phyloP scores from a whole-genome alignment of 2,113 vertebrate species.

The Cololabis saira region DNA sequence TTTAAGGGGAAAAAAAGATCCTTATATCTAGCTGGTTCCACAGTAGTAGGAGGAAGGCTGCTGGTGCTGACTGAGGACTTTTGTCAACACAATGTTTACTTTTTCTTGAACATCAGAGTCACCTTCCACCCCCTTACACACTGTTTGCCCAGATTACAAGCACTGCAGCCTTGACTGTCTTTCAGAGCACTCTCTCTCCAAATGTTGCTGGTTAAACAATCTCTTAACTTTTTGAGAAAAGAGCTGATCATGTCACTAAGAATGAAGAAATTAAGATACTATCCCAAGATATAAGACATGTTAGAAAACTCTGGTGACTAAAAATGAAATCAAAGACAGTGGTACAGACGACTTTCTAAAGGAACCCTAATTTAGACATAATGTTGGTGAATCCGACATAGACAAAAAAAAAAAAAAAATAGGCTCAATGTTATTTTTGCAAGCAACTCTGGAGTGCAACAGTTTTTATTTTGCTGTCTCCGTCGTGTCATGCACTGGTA shows the following conservation, averaged over 20 bases:
- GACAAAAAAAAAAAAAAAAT: too few species aligned
- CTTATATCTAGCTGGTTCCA: not conserved
- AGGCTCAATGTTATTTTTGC: not conserved
- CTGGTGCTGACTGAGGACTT: not conserved
- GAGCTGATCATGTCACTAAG: not conserved
- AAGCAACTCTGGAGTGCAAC: too few species aligned
- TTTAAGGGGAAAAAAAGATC: too few species aligned
- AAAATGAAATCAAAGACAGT: too few species aligned
- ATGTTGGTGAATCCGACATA: too few species aligned
- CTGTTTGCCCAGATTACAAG: not conserved
- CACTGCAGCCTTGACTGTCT: not conserved
- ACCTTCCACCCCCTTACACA: too few species aligned
- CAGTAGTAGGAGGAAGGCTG: not conserved
- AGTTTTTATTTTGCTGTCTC: too few species aligned
- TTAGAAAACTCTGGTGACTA: too few species aligned
- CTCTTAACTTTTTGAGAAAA: not conserved
- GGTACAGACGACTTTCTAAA: not conserved
- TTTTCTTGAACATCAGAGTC: too few species aligned
- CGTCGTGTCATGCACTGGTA: not conserved
- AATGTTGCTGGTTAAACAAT: not conserved
- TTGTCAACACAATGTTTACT: not conserved
- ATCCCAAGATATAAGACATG: too few species aligned
- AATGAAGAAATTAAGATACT: too few species aligned
- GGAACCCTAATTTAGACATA: not conserved
- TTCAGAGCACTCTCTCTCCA: not conserved